phyloP scores from a whole-genome alignment of 2,797 vertebrate species.

The Mionectes olivaceus region DNA sequence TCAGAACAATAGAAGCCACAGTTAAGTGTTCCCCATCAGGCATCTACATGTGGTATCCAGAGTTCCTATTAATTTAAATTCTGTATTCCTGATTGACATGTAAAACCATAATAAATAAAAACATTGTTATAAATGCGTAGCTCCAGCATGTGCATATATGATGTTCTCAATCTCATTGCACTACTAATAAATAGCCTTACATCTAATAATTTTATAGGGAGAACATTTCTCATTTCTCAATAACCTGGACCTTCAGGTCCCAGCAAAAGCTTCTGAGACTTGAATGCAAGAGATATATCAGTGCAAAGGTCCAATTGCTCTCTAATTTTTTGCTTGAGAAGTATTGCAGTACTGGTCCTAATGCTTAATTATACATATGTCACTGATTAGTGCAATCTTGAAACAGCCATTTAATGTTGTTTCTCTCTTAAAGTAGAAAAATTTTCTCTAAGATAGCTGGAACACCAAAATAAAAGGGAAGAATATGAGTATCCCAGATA shows the following conservation, averaged over 20 bases:
- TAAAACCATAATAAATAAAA: background rate
- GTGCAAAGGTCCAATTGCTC: background rate
- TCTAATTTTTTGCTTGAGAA: background rate
- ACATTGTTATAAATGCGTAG: background rate
- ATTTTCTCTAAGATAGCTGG: background rate
- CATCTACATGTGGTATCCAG: background rate
- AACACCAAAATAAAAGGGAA: background rate
- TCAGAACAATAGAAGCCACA: background rate
- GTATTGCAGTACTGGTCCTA: background rate
- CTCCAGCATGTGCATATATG: background rate
- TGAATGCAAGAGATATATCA: background rate
- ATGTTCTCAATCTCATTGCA: background rate
- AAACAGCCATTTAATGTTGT: background rate
- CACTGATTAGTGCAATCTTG: background rate
- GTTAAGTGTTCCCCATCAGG: background rate
- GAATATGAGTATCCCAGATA: background rate
- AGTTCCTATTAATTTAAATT: background rate
- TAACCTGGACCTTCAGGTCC: background rate
- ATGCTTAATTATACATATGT: background rate
- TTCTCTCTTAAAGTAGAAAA: background rate
- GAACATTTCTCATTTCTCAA: background rate
- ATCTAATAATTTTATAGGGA: background rate
- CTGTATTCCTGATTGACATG: background rate
- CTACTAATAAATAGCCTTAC: background rate
- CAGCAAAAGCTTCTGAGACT: background rate